Base-by-base conservation (phyloP, 2,888 invertebrate genomes). In the Julus scanicus region DNA sequence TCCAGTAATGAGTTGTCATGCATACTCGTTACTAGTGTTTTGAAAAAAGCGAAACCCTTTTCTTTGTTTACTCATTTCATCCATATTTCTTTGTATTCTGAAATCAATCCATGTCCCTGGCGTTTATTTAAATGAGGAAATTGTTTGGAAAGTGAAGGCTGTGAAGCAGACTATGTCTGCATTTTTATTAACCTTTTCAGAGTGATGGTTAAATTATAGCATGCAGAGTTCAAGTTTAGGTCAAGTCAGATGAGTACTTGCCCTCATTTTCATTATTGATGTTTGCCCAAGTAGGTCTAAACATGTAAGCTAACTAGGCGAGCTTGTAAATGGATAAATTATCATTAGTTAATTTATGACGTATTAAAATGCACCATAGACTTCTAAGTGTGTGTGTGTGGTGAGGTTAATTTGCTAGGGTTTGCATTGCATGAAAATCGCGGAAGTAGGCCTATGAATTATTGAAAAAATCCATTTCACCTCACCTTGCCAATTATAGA, bases 401-500 rank as follows among this genome's bases (percentile, higher is more conserved):
- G 63, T n/a, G n/a, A n/a, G 80, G 80, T 1, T 80, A 80, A 80
- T 80, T 37, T 80, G 80, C 80, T 80, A 2, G 37, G 37, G 37
- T 37, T 80, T 80, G 37, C 80, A 6, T 37, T 37, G 29, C 80
- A 80, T 80, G 37, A 37, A 80, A 37, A 80, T 80, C 80, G 80
- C 80, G 80, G 71, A 80, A 80, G 80, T 37, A 80, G 80, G 80
- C 80, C 37, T 80, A 80, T 29, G 80, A 80, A 80, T 80, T 29
- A 80, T 80, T 80, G 37, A 80, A 80, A 20, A 80, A 80, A 80
- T 80, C 80, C 80, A 80, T 80, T 80, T 80, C 37, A 13, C 80
- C 80, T 80, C 80, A 80, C 37, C 80, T 80, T 80, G 37, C 80
- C 80, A 37, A 80, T 80, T 80, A 80, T 80, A 80, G 80, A 80